Base-by-base conservation (phyloP, 2,797 vertebrate genomes). In the Mus minutoides region DNA sequence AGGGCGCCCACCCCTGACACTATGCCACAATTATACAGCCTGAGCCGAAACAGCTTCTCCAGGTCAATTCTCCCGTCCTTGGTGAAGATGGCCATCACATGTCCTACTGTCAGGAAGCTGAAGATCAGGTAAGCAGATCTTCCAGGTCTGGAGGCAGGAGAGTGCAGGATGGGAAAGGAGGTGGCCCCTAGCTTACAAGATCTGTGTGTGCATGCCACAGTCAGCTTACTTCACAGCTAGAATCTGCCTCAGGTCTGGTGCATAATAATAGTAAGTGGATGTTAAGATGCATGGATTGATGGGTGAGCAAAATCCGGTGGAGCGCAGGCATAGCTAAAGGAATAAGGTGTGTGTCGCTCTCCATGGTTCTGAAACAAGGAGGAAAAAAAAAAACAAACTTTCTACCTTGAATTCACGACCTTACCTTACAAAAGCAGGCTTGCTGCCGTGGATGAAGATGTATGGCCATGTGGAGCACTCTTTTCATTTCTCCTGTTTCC, bases 1-100 rank as follows among this genome's bases (percentile, higher is more conserved):
- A 29, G 37, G 43, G 4, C 13, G 73, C n/a, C 67, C 88, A 14
- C 12, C 90, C 40, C 90, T 98, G 92, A 97, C 3, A 1, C 67
- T 76, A 91, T 92, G 60, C 60, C 34, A 90, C 10, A 0, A 96
- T 34, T 97, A 12, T 62, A 43, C 98, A 99, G 99, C 96, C 96
- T 99, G 96, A 99, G 99, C 96, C 97, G 96, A 96, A 99, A 99
- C 96, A 83, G 60, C 14, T 96, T 98, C 75, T 98, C 99, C 34
- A 49, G 97, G 90, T 94, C 94, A 2, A 98, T 98, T 26, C 77
- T 99, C 26, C 97, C 99, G 16, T 37, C 29, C 85, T 98, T 99
- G 85, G 97, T 99, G 40, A 93, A 98, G 95, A 98, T 97, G 85
- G 99, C 98, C 86, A 56, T 98, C 60, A 69, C 16, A 0, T 98